Conservation (phyloP, 2,113 vertebrate genomes). For the Chrysemys picta region DNA sequence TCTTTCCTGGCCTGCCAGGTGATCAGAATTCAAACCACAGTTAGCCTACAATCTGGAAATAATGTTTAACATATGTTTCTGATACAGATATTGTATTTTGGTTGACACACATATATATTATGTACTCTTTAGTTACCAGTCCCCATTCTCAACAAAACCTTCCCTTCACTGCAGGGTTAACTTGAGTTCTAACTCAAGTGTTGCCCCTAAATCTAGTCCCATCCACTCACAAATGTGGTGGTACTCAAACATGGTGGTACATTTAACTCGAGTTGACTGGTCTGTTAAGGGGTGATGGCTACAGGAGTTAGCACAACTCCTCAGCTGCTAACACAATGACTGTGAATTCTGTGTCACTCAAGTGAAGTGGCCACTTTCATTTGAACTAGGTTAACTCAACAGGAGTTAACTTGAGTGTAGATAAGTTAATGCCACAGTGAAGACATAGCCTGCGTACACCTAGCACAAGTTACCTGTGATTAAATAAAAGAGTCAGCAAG, state of each 20-base stretch:
- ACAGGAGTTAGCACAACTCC: slow-evolving; percentile 17
- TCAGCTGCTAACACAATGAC: slow-evolving; percentile 19
- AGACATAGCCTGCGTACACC: neutral
- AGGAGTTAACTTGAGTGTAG: neutral
- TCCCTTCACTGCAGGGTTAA: neutral
- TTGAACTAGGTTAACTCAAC: neutral
- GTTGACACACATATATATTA: neutral
- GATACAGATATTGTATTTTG: accelerated
- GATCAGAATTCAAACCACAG: neutral
- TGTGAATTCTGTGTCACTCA: neutral
- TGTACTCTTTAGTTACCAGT: neutral
- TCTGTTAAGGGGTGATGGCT: neutral
- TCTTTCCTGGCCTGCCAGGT: neutral
- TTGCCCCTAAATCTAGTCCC: neutral
- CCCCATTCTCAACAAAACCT: too few species aligned
- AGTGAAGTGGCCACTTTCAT: neutral
- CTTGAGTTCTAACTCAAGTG: neutral
- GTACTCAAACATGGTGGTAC: neutral
- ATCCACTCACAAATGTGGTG: neutral
- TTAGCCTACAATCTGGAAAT: neutral
- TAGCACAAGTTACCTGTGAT: neutral
- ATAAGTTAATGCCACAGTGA: neutral
- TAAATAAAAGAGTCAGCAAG: neutral
- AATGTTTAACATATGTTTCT: neutral
- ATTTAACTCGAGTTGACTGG: neutral